These are phyloP conservation scores for Eudasyphora cyanicolor DNA, from an alignment of 2,888 invertebrate species.

Conservation along the genomic window DNA sequence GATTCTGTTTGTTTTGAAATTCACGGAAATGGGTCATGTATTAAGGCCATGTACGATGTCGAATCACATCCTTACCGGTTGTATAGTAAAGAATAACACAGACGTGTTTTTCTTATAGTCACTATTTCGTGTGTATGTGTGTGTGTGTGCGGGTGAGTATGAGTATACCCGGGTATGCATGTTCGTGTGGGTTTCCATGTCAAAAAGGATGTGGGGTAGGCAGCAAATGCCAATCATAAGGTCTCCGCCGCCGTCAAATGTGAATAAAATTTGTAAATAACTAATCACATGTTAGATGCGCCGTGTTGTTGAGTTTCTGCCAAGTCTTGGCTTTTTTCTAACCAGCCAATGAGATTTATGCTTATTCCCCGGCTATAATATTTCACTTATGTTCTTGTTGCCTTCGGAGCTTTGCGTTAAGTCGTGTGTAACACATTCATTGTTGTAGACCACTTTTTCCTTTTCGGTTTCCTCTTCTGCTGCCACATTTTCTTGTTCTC, in stretches of 20 bases:
- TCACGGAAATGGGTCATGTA: not conserved
- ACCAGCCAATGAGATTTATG: slow-evolving; percentile 59
- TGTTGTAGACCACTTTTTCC: slow-evolving; percentile 48
- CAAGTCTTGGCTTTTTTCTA: slow-evolving; percentile 33
- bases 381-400: slow-evolving; percentile 41
- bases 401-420: slow-evolving; percentile 32
- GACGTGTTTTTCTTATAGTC: too few species aligned
- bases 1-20: not conserved
- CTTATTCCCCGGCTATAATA: slow-evolving; percentile 48
- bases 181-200: too few species aligned
- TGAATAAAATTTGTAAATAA: slow-evolving; percentile 44
- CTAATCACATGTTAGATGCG: slow-evolving; percentile 58
- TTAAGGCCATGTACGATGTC: not conserved
- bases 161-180: too few species aligned
- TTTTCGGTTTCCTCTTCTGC: not conserved
- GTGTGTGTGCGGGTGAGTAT: not conserved
- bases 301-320: slow-evolving; percentile 52
- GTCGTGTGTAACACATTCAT: slow-evolving; percentile 57
- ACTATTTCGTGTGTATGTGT: not conserved
- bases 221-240: slow-evolving; percentile 43
- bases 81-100: not conserved
- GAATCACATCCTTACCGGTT: not conserved
- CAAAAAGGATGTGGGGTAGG: too few species aligned
- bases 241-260: slow-evolving; percentile 9
- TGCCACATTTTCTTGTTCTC: not conserved